Evolutionary conservation across 2,888 invertebrate species (phyloP), one percentile per base, ranked within the genome.

Genomic region (Polymixis flavicincta): DNA sequence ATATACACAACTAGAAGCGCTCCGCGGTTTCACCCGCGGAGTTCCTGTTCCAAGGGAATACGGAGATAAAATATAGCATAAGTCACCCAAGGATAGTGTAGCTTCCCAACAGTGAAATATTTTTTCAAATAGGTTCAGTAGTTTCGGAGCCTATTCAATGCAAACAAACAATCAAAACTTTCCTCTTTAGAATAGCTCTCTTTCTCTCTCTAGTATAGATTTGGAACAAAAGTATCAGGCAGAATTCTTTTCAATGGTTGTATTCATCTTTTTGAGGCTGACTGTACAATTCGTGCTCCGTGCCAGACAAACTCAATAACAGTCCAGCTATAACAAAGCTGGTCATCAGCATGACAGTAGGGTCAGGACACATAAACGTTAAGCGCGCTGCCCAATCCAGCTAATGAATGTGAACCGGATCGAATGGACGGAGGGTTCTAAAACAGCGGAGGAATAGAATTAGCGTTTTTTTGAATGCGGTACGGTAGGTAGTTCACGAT

Each of bases 341-440:
- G 52, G 52, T 32, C 72, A 78, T 85, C 80, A 76, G 77, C 69
- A 83, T 74, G 83, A 85, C 83, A 83, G 87, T 67, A 25, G 73
- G 79, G 87, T 75, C 85, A 70, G 85, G 64, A 60, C 71, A 78
- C 80, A 87, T 87, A 71, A 85, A 77, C 83, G 74, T 80, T 80
- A 87, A 85, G 72, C 86, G 84, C 77, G 66, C 82, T 76, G 83
- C 72, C 84, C 88, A 85, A 87, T 88, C 86, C 81, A 68, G 78
- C 74, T 89, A 89, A 89, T 88, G 84, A 89, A 89, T 88, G 88
- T 75, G 84, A 89, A 89, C 88, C 78, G 86, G 82, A 86, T 83
- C 87, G 79, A 83, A 76, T 79, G 74, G 70, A 37, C 9, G 64
- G 66, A 14, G 78, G 87, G 52, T 52, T 0, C 1, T n/a, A 71